phyloP scores from a whole-genome alignment of 2,888 invertebrate species.

The Cotesia congregata region DNA sequence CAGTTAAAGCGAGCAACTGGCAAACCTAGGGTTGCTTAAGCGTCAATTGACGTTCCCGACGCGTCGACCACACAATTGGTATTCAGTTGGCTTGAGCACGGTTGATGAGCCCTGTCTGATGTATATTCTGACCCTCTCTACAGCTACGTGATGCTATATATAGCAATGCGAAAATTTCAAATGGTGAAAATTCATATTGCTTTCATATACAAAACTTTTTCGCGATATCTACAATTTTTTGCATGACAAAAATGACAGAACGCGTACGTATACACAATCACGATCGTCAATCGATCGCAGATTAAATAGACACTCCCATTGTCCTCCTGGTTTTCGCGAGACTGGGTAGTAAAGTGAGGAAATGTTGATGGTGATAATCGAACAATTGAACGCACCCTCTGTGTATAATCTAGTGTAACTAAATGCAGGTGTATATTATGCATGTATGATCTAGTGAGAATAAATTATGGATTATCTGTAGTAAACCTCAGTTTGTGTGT shows the following conservation, averaged over 20 bases:
- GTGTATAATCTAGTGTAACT: constrained; percentile 40
- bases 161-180: constrained; percentile 42
- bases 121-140: constrained; percentile 49
- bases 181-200: constrained; percentile 33
- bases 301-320: constrained; percentile 22
- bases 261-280: background rate
- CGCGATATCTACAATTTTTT: too few species aligned
- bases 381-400: constrained; percentile 41
- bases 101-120: constrained; percentile 60
- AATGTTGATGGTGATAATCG: constrained; percentile 47
- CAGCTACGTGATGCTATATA: constrained; percentile 51
- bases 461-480: constrained; percentile 43
- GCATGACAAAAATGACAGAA: background rate
- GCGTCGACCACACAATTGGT: constrained; percentile 54
- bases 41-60: constrained; percentile 36
- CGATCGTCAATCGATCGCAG: constrained; percentile 11
- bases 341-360: constrained; percentile 18
- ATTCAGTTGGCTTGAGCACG: constrained; percentile 57
- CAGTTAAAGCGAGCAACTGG: constrained; percentile 19
- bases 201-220: background rate
- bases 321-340: background rate
- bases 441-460: constrained; percentile 37
- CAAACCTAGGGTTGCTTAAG: constrained; percentile 17
- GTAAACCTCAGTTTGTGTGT: background rate
- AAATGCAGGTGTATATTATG: constrained; percentile 31